Evolutionary conservation across 2,797 vertebrate species (phyloP), one percentile per base, ranked within the genome.

Genomic region (Spheniscus humboldti): DNA sequence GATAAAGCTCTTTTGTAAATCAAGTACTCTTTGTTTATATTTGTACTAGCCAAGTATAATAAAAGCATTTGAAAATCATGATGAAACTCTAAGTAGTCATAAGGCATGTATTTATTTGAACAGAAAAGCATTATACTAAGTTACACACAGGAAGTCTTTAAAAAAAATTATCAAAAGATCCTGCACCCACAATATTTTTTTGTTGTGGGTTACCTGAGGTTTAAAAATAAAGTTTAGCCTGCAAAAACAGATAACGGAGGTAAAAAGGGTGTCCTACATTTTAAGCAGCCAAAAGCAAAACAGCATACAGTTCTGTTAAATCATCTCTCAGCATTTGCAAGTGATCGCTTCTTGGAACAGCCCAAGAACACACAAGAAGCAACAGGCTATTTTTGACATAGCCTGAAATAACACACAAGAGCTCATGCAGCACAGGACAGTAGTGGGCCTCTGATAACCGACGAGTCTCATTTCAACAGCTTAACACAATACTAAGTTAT

Each of bases 161-260:
- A 41, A 88, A 79, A 55, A 60, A 48, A 48, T 33, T 57, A 88
- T 33, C 59, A 69, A 43, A 57, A 81, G 53, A 50, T 68, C 47
- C n/a, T 31, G 76, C 16, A 75, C 20, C 20, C 77, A 57, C 50
- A 57, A 7, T 82, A 50, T 89, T 77, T 95, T 87, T 84, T 87
- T 64, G 43, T 1, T 89, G 71, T 33, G 56, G 55, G 79, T 92
- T 83, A 91, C 78, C 72, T 41, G 18, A 76, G 56, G 37, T 60
- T 91, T 71, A 85, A 92, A 90, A 88, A 94, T 50, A 83, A 90
- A 91, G 62, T 73, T 90, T 41, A 89, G 68, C 37, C 55, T 94
- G 66, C 76, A 94, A 91, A 96, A 96, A 94, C 4, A 95, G 69
- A 95, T 60, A 95, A 81, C 5, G 5, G 56, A 93, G 47, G 87